Base-by-base conservation (phyloP, 2,797 vertebrate genomes). In the Epinephelus coioides region DNA sequence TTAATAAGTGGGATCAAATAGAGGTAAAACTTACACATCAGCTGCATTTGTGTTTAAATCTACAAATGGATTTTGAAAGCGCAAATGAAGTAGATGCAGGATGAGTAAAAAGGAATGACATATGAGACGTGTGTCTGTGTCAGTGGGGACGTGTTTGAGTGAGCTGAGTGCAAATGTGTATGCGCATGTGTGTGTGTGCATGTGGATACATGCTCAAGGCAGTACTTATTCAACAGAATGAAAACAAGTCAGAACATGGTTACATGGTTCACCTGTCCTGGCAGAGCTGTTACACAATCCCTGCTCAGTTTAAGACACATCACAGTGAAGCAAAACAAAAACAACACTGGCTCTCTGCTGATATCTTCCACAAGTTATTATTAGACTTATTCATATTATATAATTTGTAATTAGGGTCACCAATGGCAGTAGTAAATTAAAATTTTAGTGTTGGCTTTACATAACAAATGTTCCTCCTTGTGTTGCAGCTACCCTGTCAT, bases 211-310 rank as follows among this genome's bases (percentile, higher is more conserved):
- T 30, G 91, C 87, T 86, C 34, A 78, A 76, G 91, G 90, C 87
- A 50, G 82, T n/a, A 65, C 70, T 91, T 86, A 82, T 69, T 86
- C 89, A 86, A 81, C 83, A 85, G 82, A 69, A 84, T 72, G 66
- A 86, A 88, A 90, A 92, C 91, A 90, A 91, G 93, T 88, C 79
- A 76, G 82, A 87, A 84, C 93, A 86, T 3, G 73, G 83, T 85
- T 83, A 63, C 78, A 86, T 75, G 89, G 89, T 90, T 93, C 89
- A 93, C 89, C 86, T 92, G 88, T 86, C 81, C 75, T 82, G 70
- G 63, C 73, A 83, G 74, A 70, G 70, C 77, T 76, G 81, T 94
- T 94, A 84, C 89, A 76, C 91, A 93, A 92, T 76, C 73, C 46
- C 69, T 55, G 86, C 54, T 79, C 43, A 40, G 21, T 57, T 76